Evolutionary conservation across 1,140 invertebrate genomes (phyloP).

Genomic region (Zaprionus gabonicus): DNA sequence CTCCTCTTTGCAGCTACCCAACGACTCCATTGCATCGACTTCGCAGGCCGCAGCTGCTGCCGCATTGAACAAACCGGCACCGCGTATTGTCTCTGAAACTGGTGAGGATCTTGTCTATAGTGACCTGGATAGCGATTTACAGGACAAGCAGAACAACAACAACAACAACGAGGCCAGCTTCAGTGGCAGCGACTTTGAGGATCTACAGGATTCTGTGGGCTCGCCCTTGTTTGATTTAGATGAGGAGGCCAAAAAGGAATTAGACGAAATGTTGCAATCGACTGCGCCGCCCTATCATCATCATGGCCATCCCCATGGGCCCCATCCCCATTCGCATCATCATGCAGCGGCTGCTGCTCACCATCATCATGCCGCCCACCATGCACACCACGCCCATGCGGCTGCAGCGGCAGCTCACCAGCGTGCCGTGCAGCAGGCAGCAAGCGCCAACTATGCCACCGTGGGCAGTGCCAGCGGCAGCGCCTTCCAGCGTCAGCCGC

Average conservation of each 20-base stretch:
- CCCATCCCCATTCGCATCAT: constrained; percentile 58
- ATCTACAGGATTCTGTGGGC: constrained; percentile 73
- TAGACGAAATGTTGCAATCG: constrained; percentile 84
- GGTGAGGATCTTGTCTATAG: constrained; percentile 53
- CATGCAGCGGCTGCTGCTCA: constrained; percentile 42
- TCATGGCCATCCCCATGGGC: constrained; percentile 54
- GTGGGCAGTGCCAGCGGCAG: constrained; percentile 75
- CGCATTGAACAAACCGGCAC: constrained; percentile 52
- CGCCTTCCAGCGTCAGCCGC: constrained; percentile 79
- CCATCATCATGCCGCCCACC: constrained; percentile 52
- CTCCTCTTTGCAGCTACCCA: constrained; percentile 37
- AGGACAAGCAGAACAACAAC: constrained; percentile 18
- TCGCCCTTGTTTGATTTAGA: constrained; percentile 84
- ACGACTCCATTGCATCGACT: constrained; percentile 75
- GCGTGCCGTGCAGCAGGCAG: constrained; percentile 56
- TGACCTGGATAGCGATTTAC: constrained; percentile 17
- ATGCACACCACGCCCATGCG: constrained; percentile 59
- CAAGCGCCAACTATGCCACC: constrained; percentile 50
- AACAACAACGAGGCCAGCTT: constrained; percentile 51
- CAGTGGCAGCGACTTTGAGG: constrained; percentile 63
- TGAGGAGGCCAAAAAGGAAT: constrained; percentile 82
- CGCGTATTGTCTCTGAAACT: constrained; percentile 58
- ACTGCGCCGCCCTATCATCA: constrained; percentile 74
- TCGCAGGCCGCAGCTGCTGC: constrained; percentile 77
- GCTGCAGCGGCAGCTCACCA: constrained; percentile 46